Evolutionary conservation across 2,113 vertebrate genomes (phyloP).

Genomic region (Butastur rufipennis): DNA sequence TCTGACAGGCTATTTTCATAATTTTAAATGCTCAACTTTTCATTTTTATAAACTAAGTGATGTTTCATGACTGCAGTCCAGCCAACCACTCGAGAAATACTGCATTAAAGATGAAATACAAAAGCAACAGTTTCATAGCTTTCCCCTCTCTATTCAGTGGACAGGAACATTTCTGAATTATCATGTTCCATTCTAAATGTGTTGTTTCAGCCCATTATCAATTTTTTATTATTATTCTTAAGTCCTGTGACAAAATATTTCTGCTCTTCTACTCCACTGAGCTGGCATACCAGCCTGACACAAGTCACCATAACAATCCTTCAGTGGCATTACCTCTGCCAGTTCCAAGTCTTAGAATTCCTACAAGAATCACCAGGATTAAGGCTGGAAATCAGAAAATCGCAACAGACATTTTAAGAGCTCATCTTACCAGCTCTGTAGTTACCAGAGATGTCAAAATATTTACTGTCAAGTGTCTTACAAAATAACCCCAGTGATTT

Average conservation of each 20-base stretch:
- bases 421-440: not conserved
- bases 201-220: not conserved
- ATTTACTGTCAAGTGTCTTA: not conserved
- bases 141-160: not conserved
- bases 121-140: not conserved
- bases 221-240: not conserved
- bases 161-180: not conserved
- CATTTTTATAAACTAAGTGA: not conserved
- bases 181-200: not conserved
- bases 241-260: not conserved
- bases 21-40: not conserved
- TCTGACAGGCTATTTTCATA: not conserved
- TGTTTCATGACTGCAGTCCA: not conserved
- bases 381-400: not conserved
- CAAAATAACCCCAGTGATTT: not conserved
- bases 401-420: not conserved
- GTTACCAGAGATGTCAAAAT: not conserved
- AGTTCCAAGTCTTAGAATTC: not conserved
- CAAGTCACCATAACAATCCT: not conserved
- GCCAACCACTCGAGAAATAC: not conserved
- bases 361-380: not conserved
- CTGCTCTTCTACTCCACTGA: not conserved
- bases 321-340: not conserved
- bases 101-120: not conserved
- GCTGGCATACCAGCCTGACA: not conserved